A percentile compares a stretch with the other conserved stretches of the same genome.
Conservation (phyloP, 53 echinoderm and acorn worm species). For the Patiria pectinifera region DNA sequence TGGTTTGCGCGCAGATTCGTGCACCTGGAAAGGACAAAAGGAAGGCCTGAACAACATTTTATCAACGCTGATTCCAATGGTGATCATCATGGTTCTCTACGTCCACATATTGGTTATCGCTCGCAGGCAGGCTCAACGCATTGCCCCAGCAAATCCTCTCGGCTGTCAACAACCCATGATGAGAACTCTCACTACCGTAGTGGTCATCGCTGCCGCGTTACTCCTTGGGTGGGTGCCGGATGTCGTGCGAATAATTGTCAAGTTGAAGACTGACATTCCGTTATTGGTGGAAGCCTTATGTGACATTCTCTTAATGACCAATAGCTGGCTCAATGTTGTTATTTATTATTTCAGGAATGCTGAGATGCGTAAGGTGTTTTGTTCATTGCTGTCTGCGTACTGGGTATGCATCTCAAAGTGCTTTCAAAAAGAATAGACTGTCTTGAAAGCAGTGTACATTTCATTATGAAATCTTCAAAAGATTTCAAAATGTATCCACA, state of each 20-base stretch:
- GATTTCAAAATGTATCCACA: not conserved
- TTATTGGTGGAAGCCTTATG: not conserved
- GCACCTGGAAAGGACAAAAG: slow-evolving; percentile 13
- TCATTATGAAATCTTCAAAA: not conserved
- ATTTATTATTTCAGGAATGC: not conserved
- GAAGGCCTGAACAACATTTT: not conserved
- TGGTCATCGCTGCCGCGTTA: not conserved
- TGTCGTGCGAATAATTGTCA: not conserved
- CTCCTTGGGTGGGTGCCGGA: not conserved
- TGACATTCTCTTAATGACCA: not conserved
- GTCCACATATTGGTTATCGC: slow-evolving; percentile 12
- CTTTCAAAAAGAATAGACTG: not conserved
- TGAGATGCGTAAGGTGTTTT: not conserved
- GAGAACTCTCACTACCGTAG: not conserved
- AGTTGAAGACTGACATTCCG: not conserved
- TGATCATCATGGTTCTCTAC: slow-evolving; percentile 1
- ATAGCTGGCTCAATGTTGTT: not conserved
- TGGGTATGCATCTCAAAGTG: not conserved
- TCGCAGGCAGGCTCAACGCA: not conserved
- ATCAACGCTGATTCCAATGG: not conserved
- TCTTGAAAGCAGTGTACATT: not conserved
- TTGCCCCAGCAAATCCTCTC: not conserved
- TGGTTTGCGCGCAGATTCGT: not conserved
- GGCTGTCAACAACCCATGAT: not conserved
- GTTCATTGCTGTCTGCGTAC: not conserved